Conservation (phyloP, 2,113 vertebrate genomes). For the Catharus minimus region DNA sequence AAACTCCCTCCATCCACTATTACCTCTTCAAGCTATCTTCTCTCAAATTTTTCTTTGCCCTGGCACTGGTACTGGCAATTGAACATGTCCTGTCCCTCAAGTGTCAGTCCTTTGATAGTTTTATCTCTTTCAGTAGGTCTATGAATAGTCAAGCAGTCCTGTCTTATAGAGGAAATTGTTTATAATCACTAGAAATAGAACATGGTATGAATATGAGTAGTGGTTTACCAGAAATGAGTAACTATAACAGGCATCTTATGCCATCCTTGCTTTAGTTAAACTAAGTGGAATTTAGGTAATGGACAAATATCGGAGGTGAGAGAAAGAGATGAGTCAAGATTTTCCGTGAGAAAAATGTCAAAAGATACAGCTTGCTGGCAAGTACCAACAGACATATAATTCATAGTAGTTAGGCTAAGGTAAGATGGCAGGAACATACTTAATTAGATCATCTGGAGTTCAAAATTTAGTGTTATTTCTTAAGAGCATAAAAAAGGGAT, state of each 20-base stretch:
- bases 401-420: neutral
- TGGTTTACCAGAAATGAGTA: neutral
- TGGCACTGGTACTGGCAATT: neutral
- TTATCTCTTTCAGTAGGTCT: neutral
- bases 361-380: neutral
- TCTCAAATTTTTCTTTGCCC: neutral
- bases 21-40: neutral
- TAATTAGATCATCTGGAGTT: neutral
- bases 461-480: neutral
- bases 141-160: neutral
- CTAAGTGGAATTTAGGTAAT: neutral
- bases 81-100: neutral
- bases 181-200: neutral
- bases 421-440: neutral
- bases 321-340: neutral
- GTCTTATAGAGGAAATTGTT: neutral
- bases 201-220: neutral
- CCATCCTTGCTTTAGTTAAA: neutral
- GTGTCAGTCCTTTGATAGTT: neutral
- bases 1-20: neutral
- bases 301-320: neutral
- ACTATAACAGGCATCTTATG: neutral
- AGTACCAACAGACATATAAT: neutral
- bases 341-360: neutral
- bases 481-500: neutral